Evolutionary conservation across 1,140 invertebrate genomes (phyloP), one percentile per base, ranked within the genome.

Genomic region (Trichogramma pretiosum): DNA sequence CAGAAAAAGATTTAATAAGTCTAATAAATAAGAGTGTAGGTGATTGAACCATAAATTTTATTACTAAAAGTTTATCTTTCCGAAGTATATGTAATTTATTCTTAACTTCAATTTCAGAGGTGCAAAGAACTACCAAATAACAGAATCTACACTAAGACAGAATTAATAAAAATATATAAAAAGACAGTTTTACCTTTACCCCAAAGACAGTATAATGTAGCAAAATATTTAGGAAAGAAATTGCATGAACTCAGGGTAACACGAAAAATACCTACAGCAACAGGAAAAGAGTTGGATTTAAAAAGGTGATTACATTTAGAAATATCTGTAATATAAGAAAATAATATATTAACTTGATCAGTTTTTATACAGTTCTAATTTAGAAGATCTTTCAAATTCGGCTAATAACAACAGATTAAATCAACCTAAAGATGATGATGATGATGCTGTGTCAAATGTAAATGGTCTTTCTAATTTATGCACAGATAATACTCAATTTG

Each of bases 81-180:
- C 36, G 34, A 18, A 11, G 35, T 43, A 26, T 17, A 41, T 39
- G 39, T 39, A 35, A 14, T 48, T 34, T 44, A 21, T 46, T 57
- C 36, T 30, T 32, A 38, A n/a, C 23, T 49, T 38, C 30, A 11
- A 19, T 57, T 48, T 44, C 22, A 66, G 64, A 60, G 56, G 22
- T 65, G 63, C n/a, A 63, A 65, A 24, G 56, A 59, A 14, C 21
- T 52, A 10, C 41, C 22, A 22, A 46, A 55, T 21, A 52, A 56
- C 8, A 45, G 56, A 14, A 56, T 28, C 28, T 37, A 63, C 16
- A 52, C 50, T 11, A 64, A 46, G 48, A 28, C 18, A 10, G 52
- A 65, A 50, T 44, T 66, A 9, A 36, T 66, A 22, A 59, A 64
- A 33, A 48, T 65, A 13, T 66, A 57, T 45, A 60, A 55, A 23